A percentile compares a stretch with the other conserved stretches of the same genome.
Evolutionary conservation across 2,113 vertebrate species (phyloP).

Genomic region (Conger conger): DNA sequence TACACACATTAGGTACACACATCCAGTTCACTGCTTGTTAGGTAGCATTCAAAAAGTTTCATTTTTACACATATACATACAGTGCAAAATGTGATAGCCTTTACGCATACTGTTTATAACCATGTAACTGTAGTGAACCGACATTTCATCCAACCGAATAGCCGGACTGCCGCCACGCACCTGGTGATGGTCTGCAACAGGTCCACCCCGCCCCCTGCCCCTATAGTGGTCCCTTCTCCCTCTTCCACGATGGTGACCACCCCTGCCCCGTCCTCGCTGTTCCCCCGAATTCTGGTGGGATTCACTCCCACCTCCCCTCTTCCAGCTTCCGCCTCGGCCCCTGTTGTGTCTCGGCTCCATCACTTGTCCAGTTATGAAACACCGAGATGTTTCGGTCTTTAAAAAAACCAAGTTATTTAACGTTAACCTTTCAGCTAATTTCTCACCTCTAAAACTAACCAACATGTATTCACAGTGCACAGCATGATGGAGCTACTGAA

Average conservation of each 20-base stretch:
- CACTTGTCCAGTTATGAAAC: not conserved
- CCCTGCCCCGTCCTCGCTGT: slow-evolving; percentile 62
- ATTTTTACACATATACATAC: too few relatives aligned
- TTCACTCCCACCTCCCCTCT: slow-evolving; percentile 54
- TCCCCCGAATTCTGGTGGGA: slow-evolving; percentile 39
- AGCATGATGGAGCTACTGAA: too few relatives aligned
- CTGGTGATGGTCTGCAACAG: not conserved
- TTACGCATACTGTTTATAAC: too few relatives aligned
- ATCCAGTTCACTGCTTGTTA: not conserved
- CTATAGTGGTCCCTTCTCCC: slow-evolving; percentile 62
- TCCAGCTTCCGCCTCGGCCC: slow-evolving; percentile 59
- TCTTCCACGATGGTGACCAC: slow-evolving; percentile 57
- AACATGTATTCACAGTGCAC: too few relatives aligned
- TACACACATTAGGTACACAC: not conserved
- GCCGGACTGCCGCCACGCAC: not conserved
- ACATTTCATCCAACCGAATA: not conserved
- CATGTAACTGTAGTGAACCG: too few relatives aligned
- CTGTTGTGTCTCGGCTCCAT: slow-evolving; percentile 61
- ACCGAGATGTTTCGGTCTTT: not conserved
- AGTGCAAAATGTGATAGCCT: too few relatives aligned
- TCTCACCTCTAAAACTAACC: too few relatives aligned
- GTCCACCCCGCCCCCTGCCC: slow-evolving; percentile 56
- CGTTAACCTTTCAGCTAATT: not conserved
- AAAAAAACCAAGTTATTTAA: not conserved
- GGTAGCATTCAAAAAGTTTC: not conserved